These are phyloP conservation scores for Drosophila lacertosa DNA, from an alignment of 1,140 invertebrate species.

Conservation along the genomic window DNA sequence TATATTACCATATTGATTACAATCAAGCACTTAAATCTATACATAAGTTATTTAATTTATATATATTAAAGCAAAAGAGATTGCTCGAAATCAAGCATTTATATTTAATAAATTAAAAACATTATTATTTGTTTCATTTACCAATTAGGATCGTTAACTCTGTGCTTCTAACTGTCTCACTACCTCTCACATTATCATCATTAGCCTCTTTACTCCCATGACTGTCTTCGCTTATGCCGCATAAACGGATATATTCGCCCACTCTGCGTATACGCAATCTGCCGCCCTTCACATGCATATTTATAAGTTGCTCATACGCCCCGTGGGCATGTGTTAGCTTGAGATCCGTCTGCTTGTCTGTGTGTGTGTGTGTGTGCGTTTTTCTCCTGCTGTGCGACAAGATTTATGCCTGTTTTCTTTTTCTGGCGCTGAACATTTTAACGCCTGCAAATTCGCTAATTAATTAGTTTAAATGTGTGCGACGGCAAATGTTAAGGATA, in stretches of 20 bases:
- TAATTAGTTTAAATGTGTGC: slow-evolving; percentile 71
- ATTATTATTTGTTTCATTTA: neutral
- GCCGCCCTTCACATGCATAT: slow-evolving; percentile 39
- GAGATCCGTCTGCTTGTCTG: slow-evolving; percentile 8
- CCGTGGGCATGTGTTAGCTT: slow-evolving; percentile 10
- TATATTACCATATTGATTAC: too few relatives aligned
- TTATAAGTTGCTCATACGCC: slow-evolving; percentile 50
- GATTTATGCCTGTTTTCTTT: slow-evolving; percentile 77
- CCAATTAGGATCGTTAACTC: neutral
- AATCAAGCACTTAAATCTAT: too few relatives aligned
- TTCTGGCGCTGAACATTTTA: slow-evolving; percentile 70
- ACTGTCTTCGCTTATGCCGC: slow-evolving; percentile 1
- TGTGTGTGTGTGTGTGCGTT: slow-evolving; percentile 7
- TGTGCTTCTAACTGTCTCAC: neutral
- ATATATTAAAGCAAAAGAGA: too few relatives aligned
- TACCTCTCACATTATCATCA: neutral
- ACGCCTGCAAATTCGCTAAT: slow-evolving; percentile 78
- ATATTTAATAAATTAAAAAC: too few relatives aligned
- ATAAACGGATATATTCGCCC: slow-evolving; percentile 53
- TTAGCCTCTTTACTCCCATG: slow-evolving; percentile 25
- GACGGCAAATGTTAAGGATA: neutral
- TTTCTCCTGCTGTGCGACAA: slow-evolving; percentile 66
- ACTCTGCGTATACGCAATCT: slow-evolving; percentile 69
- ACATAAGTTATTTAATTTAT: too few relatives aligned
- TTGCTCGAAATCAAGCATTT: too few relatives aligned